These are phyloP conservation scores for Mirza zaza DNA, from an alignment of 2,113 vertebrate species.

Conservation along the genomic window DNA sequence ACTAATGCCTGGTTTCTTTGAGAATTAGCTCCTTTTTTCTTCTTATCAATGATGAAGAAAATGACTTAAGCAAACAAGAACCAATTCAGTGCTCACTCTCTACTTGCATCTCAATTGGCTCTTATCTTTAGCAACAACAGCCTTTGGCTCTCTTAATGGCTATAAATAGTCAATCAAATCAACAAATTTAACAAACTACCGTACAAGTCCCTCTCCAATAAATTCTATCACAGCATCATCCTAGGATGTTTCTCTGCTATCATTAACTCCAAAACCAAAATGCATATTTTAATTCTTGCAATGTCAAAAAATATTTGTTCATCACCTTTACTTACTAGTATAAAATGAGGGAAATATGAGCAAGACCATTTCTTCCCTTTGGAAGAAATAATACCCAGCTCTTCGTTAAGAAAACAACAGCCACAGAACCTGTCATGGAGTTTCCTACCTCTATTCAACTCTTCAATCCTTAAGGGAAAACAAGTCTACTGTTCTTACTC, in stretches of 20 bases:
- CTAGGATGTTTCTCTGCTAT: background rate
- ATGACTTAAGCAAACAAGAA: conserved; percentile 18
- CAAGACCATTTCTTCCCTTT: background rate
- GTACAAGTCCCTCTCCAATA: background rate
- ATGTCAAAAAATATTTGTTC: conserved; percentile 20
- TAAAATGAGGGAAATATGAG: background rate
- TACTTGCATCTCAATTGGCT: background rate
- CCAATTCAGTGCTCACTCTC: background rate
- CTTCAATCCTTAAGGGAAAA: background rate
- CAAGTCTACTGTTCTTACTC: background rate
- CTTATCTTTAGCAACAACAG: conserved; percentile 24
- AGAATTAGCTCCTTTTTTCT: conserved; percentile 18
- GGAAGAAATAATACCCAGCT: background rate
- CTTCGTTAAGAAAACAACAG: background rate
- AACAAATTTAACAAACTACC: background rate
- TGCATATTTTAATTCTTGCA: background rate
- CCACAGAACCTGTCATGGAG: background rate
- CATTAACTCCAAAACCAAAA: background rate
- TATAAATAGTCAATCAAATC: conserved; percentile 4
- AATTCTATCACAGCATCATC: background rate
- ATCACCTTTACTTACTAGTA: background rate
- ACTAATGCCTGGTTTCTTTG: conserved; percentile 5
- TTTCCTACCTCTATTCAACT: background rate
- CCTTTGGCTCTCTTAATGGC: background rate
- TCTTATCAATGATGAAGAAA: conserved; percentile 11